Conservation (phyloP, 2,888 invertebrate species). For the Synanthedon tipuliformis region DNA sequence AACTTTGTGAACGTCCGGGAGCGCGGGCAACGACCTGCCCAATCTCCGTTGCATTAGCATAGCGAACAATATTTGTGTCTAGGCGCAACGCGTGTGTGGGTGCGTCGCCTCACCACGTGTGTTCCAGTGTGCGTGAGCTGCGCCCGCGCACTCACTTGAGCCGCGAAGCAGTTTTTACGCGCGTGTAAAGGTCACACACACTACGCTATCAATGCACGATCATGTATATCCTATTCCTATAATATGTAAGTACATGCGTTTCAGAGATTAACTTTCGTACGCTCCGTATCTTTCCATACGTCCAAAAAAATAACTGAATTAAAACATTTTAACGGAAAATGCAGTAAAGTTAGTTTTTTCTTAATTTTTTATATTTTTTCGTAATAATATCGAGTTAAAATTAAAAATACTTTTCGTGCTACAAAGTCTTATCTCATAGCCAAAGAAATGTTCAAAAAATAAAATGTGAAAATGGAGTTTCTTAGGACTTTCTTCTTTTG, state of each 20-base stretch:
- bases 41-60: conserved; percentile 71
- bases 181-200: conserved; percentile 11
- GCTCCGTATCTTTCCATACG: conserved; percentile 10
- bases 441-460: too few species aligned
- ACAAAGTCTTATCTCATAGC: too few species aligned
- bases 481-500: too few species aligned
- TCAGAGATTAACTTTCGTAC: conserved; percentile 24
- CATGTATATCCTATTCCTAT: conserved; percentile 10
- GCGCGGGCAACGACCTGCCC: conserved; percentile 68
- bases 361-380: too few species aligned
- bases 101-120: conserved; percentile 1
- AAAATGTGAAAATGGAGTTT: too few species aligned
- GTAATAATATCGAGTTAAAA: too few species aligned
- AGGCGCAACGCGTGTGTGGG: conserved; percentile 6
- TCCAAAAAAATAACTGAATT: neutral
- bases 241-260: conserved; percentile 6
- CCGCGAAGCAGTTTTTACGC: conserved; percentile 11
- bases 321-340: too few species aligned
- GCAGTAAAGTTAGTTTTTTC: too few species aligned
- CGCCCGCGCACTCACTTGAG: conserved; percentile 21
- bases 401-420: too few species aligned
- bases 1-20: conserved; percentile 57
- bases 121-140: conserved; percentile 14
- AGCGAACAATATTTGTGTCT: conserved; percentile 66
- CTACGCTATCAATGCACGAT: conserved; percentile 1